Conservation (phyloP, 1,140 invertebrate genomes). For the Macrotrachela quadricornifera region DNA sequence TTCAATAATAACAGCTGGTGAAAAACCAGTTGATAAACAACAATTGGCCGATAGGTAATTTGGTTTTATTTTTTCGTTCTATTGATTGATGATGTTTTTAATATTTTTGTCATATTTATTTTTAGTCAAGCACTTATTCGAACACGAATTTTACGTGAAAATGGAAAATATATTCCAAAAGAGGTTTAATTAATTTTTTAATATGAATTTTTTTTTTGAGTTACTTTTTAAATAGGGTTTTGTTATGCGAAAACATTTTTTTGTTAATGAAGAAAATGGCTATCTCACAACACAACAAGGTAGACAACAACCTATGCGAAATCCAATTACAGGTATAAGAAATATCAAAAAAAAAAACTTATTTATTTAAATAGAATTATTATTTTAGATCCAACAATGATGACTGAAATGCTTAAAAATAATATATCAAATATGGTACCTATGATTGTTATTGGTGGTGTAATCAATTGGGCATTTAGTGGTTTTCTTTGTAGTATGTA, state of each 20-base stretch:
- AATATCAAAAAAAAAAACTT: constrained; percentile 34
- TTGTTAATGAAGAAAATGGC: constrained; percentile 79
- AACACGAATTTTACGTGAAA: constrained; percentile 71
- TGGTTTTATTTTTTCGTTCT: no score
- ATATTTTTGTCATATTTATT: constrained; percentile 12
- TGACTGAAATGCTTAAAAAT: constrained; percentile 97
- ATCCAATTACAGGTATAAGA: constrained; percentile 50
- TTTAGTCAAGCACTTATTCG: constrained; percentile 79
- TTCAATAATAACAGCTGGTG: constrained; percentile 72
- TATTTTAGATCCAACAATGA: constrained; percentile 62
- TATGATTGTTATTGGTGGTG: constrained; percentile 93
- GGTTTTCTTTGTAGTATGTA: constrained; percentile 84
- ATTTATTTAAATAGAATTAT: background rate
- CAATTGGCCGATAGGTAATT: constrained; percentile 81
- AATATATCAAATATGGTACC: constrained; percentile 88
- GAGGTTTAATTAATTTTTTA: constrained; percentile 15
- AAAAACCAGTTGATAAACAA: constrained; percentile 81
- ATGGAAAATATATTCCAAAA: constrained; percentile 86
- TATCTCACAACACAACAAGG: constrained; percentile 46
- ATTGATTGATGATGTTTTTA: background rate
- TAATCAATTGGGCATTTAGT: constrained; percentile 99
- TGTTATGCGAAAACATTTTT: constrained; percentile 72
- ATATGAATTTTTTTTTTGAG: background rate
- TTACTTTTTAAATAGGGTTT: constrained; percentile 45
- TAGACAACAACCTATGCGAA: constrained; percentile 54